A percentile compares a stretch with the other conserved stretches of the same genome.
phyloP scores from a whole-genome alignment of 1,140 invertebrate genomes.

The Sinella curviseta region DNA sequence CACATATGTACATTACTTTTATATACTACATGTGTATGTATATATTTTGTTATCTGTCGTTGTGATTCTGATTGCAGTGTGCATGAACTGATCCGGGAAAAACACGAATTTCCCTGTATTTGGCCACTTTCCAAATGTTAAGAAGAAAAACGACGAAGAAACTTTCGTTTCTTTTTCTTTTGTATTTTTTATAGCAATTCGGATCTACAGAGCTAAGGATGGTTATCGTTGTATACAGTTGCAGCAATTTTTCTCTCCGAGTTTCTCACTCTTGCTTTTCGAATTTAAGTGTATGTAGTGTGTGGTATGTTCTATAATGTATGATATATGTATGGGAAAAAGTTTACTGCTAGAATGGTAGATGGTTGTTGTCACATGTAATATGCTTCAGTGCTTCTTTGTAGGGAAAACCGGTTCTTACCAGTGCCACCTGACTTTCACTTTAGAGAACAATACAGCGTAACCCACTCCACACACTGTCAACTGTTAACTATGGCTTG shows the following conservation, averaged over 20 bases:
- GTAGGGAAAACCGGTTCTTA: not conserved
- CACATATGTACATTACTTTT: too few species aligned
- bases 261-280: too few species aligned
- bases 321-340: not conserved
- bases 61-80: not conserved
- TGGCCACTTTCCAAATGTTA: conserved; percentile 14
- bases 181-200: not conserved
- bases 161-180: not conserved
- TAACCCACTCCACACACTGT: not conserved
- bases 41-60: not conserved
- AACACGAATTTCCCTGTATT: not conserved
- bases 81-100: not conserved
- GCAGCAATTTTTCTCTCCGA: too few species aligned
- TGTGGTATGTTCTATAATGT: too few species aligned
- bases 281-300: too few species aligned
- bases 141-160: not conserved
- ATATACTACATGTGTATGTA: not conserved
- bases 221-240: too few species aligned
- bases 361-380: not conserved
- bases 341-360: not conserved
- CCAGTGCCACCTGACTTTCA: conserved; percentile 9
- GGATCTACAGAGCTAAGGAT: not conserved
- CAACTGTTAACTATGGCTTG: not conserved
- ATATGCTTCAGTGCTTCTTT: not conserved
- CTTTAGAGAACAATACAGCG: not conserved